phyloP scores from a whole-genome alignment of 2,797 vertebrate genomes.

The Helarctos malayanus region DNA sequence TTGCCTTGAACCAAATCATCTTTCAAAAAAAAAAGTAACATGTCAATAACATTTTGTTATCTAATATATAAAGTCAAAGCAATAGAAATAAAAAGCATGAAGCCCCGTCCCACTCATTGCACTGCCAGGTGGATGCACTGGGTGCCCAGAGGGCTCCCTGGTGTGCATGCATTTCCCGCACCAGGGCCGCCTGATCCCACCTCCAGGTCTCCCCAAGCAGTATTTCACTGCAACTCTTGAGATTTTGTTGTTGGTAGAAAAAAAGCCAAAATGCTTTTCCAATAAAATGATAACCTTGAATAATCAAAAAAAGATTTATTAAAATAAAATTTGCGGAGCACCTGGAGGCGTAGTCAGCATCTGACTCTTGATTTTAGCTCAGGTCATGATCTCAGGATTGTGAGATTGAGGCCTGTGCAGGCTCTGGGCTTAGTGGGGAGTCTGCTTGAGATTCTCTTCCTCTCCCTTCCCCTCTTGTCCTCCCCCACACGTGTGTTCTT shows the following conservation, averaged over 20 bases:
- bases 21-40: background rate
- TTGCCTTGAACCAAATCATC: background rate
- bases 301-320: conserved; percentile 96
- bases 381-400: background rate
- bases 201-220: background rate
- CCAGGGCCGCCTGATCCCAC: background rate
- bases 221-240: conserved; percentile 95
- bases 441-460: background rate
- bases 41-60: background rate
- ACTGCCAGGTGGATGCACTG: rapidly evolving
- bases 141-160: rapidly evolving
- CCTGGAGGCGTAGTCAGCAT: background rate
- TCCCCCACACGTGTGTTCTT: background rate
- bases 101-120: no score
- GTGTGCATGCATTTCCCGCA: rapidly evolving
- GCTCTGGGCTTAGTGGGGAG: background rate
- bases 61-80: background rate
- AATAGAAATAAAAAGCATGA: background rate
- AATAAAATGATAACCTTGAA: conserved; percentile 98
- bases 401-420: background rate
- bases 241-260: conserved; percentile 94
- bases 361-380: background rate
- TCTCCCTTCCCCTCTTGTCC: background rate
- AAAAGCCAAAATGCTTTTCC: conserved; percentile 95
- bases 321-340: conserved; percentile 90